phyloP scores from a whole-genome alignment of 2,888 invertebrate species.

The Pilophorus perplexus region DNA sequence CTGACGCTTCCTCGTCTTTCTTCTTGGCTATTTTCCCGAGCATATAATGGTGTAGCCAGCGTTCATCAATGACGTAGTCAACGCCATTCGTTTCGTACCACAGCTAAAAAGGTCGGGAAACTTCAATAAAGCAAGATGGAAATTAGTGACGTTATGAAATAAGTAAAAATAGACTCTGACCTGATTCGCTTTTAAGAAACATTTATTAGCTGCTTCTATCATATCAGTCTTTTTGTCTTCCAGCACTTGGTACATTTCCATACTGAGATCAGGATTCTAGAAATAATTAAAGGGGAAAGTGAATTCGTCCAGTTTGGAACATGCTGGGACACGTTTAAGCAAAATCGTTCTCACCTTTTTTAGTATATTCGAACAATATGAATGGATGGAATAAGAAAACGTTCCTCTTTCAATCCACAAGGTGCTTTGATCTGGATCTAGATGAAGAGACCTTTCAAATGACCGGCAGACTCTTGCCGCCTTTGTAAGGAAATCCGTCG shows the following conservation, averaged over 20 bases:
- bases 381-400: constrained; percentile 85
- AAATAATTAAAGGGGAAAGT: neutral
- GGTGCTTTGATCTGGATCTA: constrained; percentile 70
- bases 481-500: constrained; percentile 56
- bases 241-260: constrained; percentile 64
- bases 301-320: neutral
- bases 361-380: constrained; percentile 81
- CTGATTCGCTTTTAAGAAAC: constrained; percentile 70
- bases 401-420: constrained; percentile 90
- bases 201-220: constrained; percentile 72
- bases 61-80: constrained; percentile 65
- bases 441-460: constrained; percentile 73
- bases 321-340: neutral
- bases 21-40: constrained; percentile 94
- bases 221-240: constrained; percentile 76
- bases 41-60: constrained; percentile 93
- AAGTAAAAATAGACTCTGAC: constrained; percentile 51
- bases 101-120: constrained; percentile 39
- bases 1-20: constrained; percentile 67
- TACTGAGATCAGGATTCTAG: constrained; percentile 51
- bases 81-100: constrained; percentile 45
- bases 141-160: no score
- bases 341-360: constrained; percentile 62
- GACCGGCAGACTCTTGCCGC: constrained; percentile 64
- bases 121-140: no score